Conservation (phyloP, 2,113 vertebrate genomes). For the Alethe diademata region DNA sequence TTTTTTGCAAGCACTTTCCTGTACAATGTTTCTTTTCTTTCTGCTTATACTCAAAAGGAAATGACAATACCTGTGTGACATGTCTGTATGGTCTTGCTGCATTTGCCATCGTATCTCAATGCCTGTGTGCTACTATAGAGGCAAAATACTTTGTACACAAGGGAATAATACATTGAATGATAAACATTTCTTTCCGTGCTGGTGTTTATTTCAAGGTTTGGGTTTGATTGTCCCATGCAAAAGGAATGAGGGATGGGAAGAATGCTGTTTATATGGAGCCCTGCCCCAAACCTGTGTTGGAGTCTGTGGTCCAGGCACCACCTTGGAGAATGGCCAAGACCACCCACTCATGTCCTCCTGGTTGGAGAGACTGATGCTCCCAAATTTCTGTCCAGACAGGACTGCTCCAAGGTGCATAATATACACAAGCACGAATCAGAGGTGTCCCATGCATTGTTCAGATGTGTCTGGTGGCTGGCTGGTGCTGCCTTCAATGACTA, state of each 20-base stretch:
- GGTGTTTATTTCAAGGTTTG: constrained; percentile 13
- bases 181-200: constrained; percentile 18
- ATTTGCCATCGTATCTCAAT: constrained; percentile 45
- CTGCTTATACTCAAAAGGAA: constrained; percentile 39
- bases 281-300: neutral
- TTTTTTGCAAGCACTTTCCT: constrained; percentile 65
- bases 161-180: constrained; percentile 58
- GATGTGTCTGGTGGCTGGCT: accelerated
- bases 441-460: accelerated
- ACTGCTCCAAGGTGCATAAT: neutral
- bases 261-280: neutral
- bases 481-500: neutral
- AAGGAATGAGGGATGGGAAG: neutral
- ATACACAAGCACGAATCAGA: neutral
- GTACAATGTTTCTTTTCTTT: constrained; percentile 57
- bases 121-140: constrained; percentile 50
- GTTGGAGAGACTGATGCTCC: neutral
- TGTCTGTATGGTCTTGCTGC: constrained; percentile 30
- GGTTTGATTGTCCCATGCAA: neutral
- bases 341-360: neutral
- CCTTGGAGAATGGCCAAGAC: neutral
- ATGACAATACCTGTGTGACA: neutral
- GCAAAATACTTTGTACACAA: constrained; percentile 59
- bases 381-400: neutral
- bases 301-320: neutral